Percentiles rank a stretch among this genome's conserved stretches.
These are phyloP conservation scores for Polymixis lichenea DNA, from an alignment of 2,888 invertebrate species.

Conservation along the genomic window DNA sequence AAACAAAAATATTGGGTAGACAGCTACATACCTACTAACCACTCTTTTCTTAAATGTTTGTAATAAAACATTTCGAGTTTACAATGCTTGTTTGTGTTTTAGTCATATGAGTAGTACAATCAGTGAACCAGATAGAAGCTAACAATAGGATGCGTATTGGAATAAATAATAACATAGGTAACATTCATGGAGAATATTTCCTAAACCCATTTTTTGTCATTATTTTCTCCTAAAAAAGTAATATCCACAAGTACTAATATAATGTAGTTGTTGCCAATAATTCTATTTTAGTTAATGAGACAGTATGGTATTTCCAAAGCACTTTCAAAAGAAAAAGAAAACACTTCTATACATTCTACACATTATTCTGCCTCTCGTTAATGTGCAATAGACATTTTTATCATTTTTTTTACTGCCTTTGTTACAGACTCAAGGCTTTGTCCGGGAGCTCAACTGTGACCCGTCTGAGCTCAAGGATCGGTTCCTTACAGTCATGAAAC, in stretches of 20 bases:
- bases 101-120: neutral
- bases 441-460: constrained; percentile 83
- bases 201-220: neutral
- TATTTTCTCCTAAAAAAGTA: neutral
- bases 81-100: neutral
- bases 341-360: neutral
- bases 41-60: neutral
- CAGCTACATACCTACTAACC: neutral
- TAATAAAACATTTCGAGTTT: too few relatives aligned
- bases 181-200: neutral
- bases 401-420: neutral
- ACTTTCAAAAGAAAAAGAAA: neutral
- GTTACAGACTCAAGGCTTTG: constrained; percentile 79
- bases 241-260: too few relatives aligned
- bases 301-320: neutral
- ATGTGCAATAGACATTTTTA: neutral
- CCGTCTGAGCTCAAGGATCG: constrained; percentile 82
- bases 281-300: neutral
- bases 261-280: neutral
- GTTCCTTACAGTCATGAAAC: constrained; percentile 82
- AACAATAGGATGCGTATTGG: too few relatives aligned
- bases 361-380: neutral
- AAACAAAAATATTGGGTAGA: neutral
- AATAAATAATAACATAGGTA: neutral
- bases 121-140: neutral